These are phyloP conservation scores for Phymorhynchus buccinoides DNA, from an alignment of 1,140 invertebrate species.

Conservation along the genomic window DNA sequence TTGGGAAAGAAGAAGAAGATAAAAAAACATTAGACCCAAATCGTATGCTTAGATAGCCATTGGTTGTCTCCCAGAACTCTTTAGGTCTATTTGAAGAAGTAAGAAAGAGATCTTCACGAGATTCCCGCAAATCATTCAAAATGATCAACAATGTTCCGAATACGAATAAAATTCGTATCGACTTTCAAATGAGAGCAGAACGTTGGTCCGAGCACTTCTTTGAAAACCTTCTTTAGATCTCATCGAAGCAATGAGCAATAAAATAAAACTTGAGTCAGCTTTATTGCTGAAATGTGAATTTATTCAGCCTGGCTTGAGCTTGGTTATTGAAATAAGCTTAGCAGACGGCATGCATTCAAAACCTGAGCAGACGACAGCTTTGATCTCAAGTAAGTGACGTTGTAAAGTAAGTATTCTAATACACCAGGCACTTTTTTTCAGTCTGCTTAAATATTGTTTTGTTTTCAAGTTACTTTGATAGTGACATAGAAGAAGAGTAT, in stretches of 20 bases:
- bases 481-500: not conserved
- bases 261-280: not conserved
- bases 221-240: not conserved
- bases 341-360: not conserved
- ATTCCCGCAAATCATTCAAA: not conserved
- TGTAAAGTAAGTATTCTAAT: slow-evolving; percentile 2
- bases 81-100: no score
- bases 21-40: no score
- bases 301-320: not conserved
- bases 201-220: not conserved
- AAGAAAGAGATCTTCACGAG: not conserved
- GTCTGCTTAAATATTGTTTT: no score
- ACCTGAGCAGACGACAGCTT: slow-evolving; percentile 2
- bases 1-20: no score
- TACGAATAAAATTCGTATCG: not conserved
- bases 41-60: no score
- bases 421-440: not conserved
- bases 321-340: not conserved
- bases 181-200: not conserved
- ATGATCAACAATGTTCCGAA: not conserved
- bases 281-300: not conserved
- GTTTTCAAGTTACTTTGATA: not conserved
- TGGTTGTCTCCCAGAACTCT: no score
- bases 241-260: not conserved
- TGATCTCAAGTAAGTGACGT: no score